Evolutionary conservation across 2,888 invertebrate genomes (phyloP), one percentile per base, ranked within the genome.

Genomic region (Agrochola lychnidis): DNA sequence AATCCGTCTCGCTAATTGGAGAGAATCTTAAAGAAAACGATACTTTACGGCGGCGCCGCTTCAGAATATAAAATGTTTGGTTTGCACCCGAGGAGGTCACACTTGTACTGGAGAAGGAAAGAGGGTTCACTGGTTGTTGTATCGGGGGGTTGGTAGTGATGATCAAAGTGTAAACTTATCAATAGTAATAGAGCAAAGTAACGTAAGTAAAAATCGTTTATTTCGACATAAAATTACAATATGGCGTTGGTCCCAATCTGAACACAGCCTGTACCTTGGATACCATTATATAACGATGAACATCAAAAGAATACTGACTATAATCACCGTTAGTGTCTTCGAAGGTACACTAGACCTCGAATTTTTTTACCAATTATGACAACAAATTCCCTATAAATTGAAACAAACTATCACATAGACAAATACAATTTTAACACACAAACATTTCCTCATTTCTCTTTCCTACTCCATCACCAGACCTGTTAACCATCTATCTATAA

Each of bases 1-100:
- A 79, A 72, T 80, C 53, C 68, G 70, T 61, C 79, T 69, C 73
- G 59, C 87, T 88, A 88, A 88, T 88, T 88, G 89, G 88, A 88
- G 87, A 67, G 86, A 79, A 72, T 81, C 89, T 88, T 84, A 76
- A 84, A 82, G 77, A 77, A 88, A 88, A 74, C 77, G 79, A 68
- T 73, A 48, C 79, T 77, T 88, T 83, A 71, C 70, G 53, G 57
- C 67, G 30, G 45, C 81, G 42, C 36, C 69, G 68, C 77, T 80
- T 76, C 42, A 81, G 88, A 88, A 87, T 86, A 77, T 84, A 53
- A 82, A 86, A 87, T 84, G 79, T 78, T 81, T 64, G 70, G 67
- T 62, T 74, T 51, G 59, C 74, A 68, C 73, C 61, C 12, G 63
- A 30, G 25, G 64, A 67, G 75, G 80, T 78, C 71, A 77, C 12